These are phyloP conservation scores for Callipepla squamata DNA, from an alignment of 2,113 vertebrate species.

Conservation along the genomic window DNA sequence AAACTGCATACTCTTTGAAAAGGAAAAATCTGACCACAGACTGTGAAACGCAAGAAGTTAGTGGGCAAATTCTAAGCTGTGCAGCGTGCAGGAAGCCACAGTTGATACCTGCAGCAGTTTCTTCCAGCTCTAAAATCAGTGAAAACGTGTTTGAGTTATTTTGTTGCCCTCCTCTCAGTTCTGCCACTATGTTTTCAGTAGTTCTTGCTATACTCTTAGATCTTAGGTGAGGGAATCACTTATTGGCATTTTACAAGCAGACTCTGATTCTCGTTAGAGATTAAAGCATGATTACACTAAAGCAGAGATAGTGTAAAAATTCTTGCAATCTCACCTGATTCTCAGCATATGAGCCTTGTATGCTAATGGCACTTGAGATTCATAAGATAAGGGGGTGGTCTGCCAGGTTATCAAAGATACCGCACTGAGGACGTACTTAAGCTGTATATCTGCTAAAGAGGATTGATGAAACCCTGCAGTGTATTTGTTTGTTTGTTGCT, in stretches of 20 bases:
- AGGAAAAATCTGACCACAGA: not conserved
- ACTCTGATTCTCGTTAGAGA: not conserved
- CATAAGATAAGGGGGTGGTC: not conserved
- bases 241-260: not conserved
- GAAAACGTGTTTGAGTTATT: not conserved
- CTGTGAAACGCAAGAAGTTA: conserved; percentile 1
- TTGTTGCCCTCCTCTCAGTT: not conserved
- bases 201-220: not conserved
- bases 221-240: not conserved
- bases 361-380: not conserved
- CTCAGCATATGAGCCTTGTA: not conserved
- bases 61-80: not conserved
- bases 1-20: not conserved
- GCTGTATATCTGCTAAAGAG: not conserved
- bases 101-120: not conserved
- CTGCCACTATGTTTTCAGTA: not conserved
- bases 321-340: not conserved
- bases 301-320: not conserved
- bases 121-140: not conserved
- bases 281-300: not conserved
- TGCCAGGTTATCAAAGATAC: not conserved
- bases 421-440: not conserved
- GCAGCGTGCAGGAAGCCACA: not conserved
- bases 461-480: not conserved
- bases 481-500: not conserved